phyloP scores from a whole-genome alignment of 2,797 vertebrate genomes.

The Smutsia gigantea region DNA sequence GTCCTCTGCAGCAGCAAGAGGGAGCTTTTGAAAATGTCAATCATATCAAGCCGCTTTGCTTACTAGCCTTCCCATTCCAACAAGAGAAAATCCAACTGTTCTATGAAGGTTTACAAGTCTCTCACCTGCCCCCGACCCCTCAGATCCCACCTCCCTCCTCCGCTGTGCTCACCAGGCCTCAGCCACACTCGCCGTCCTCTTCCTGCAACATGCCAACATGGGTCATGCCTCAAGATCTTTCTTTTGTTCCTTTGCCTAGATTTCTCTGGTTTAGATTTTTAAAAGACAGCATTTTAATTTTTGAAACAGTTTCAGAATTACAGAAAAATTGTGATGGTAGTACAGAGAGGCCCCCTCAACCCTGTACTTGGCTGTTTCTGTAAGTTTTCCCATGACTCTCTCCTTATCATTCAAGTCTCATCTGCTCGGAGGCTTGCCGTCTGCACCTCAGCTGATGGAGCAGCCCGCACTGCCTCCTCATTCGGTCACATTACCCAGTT shows the following conservation, averaged over 20 bases:
- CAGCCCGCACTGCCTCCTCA: fast-evolving
- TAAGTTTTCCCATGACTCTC: not conserved
- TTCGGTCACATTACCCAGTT: not conserved
- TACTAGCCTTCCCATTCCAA: not conserved
- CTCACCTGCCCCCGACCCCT: not conserved
- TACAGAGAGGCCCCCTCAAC: not conserved
- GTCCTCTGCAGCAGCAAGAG: not conserved
- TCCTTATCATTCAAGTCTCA: not conserved
- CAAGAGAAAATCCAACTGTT: not conserved
- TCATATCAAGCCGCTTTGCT: not conserved
- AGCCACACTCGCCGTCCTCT: not conserved
- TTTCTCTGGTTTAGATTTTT: not conserved
- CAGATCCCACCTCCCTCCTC: fast-evolving
- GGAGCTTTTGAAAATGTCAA: not conserved
- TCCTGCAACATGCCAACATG: not conserved
- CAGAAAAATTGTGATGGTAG: not conserved
- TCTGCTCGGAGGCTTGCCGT: no score
- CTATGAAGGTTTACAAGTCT: not conserved
- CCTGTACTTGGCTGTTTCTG: not conserved
- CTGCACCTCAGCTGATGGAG: not conserved
- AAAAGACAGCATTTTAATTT: not conserved
- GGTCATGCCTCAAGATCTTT: not conserved
- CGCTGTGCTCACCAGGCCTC: not conserved
- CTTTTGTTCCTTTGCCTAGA: not conserved
- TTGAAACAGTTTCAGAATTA: not conserved